phyloP scores from a whole-genome alignment of 2,888 invertebrate genomes.

The Ichneumon xanthorius region DNA sequence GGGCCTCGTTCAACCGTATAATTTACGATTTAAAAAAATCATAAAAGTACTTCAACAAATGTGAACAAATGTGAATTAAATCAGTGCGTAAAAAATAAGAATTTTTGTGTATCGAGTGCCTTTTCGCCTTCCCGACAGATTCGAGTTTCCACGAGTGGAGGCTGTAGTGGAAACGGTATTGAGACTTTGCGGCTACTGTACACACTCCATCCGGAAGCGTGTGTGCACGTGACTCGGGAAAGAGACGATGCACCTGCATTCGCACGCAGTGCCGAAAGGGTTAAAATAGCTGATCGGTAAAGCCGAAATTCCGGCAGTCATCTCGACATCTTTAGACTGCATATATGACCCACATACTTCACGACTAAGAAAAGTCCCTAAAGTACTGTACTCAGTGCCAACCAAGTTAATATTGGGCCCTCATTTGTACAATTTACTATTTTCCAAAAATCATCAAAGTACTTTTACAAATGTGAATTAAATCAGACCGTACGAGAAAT shows the following conservation, averaged over 20 bases:
- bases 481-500: background rate
- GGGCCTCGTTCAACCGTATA: too few relatives aligned
- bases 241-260: background rate
- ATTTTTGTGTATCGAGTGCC: background rate
- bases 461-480: too few relatives aligned
- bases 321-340: background rate
- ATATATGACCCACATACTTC: background rate
- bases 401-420: too few relatives aligned
- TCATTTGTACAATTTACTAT: too few relatives aligned
- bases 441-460: too few relatives aligned
- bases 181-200: conserved; percentile 39
- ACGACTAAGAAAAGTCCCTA: background rate
- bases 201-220: background rate
- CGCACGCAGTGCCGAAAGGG: background rate
- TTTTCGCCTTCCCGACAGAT: background rate
- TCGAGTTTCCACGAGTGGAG: background rate
- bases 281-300: background rate
- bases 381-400: too few relatives aligned
- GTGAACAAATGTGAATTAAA: too few relatives aligned
- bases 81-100: background rate
- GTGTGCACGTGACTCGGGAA: background rate
- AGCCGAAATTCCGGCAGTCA: background rate
- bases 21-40: too few relatives aligned
- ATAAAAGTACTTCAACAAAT: too few relatives aligned
- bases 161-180: conserved; percentile 20